Evolutionary conservation across 1,140 invertebrate genomes (phyloP).

Genomic region (Probaryconus sp.): DNA sequence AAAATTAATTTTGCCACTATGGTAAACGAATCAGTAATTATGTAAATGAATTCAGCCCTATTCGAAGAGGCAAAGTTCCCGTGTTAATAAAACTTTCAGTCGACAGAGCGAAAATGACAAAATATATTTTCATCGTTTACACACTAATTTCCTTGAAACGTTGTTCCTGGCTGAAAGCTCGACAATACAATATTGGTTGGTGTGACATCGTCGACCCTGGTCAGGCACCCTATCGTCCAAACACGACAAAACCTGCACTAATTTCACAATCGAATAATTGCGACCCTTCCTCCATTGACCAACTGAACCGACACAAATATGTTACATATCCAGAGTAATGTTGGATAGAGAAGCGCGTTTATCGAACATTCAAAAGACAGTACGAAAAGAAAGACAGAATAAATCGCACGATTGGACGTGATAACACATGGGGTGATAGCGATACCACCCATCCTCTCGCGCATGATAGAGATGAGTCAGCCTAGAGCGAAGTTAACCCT

Average conservation of each 20-base stretch:
- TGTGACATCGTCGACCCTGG: constrained; percentile 44
- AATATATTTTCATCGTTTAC: constrained; percentile 39
- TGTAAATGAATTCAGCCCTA: constrained; percentile 38
- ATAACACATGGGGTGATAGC: constrained; percentile 73
- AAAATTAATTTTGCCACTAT: no score
- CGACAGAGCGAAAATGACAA: constrained; percentile 30
- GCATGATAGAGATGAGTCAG: constrained; percentile 55
- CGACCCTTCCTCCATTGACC: constrained; percentile 55
- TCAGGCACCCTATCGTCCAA: constrained; percentile 63
- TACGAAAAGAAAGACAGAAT: constrained; percentile 25
- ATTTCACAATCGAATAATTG: constrained; percentile 79
- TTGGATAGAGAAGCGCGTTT: constrained; percentile 41
- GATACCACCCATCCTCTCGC: constrained; percentile 67
- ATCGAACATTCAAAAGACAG: constrained; percentile 49
- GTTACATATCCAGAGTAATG: constrained; percentile 59
- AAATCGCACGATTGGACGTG: constrained; percentile 58
- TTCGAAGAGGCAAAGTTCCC: constrained; percentile 22
- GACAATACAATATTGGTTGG: constrained; percentile 23
- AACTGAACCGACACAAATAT: constrained; percentile 69
- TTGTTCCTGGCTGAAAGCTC: constrained; percentile 6
- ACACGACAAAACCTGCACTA: constrained; percentile 78
- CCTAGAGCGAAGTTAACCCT: constrained; percentile 31
- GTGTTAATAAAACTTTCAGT: constrained; percentile 26
- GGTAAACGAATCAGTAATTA: constrained; percentile 24
- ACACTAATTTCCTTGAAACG: constrained; percentile 37